Evolutionary conservation across 2,797 vertebrate genomes (phyloP), one percentile per base, ranked within the genome.

Genomic region (Melanogrammus aeglefinus): DNA sequence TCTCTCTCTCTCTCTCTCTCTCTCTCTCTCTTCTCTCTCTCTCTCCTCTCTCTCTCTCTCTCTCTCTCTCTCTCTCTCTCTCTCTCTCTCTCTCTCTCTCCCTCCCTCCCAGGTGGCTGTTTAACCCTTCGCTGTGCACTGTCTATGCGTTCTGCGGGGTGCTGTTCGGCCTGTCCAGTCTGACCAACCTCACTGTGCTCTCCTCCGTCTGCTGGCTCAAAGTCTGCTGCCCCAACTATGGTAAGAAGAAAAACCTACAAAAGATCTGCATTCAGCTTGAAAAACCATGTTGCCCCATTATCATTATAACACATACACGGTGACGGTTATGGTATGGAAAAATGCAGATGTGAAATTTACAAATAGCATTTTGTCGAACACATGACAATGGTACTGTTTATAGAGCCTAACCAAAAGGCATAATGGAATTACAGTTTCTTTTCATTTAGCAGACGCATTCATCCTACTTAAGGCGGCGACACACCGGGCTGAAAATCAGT

Each of bases 141-240:
- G 84, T 88, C 75, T 97, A 96, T 1, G 95, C 96, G 29, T 96
- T 97, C 90, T 97, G 96, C 8, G 95, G 95, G 2, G 92, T 95
- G 71, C 80, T 95, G 75, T 95, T 95, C 33, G 94, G 94, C 69
- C 86, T 95, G 80, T 92, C 92, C 90, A 95, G 94, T 82, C 89
- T 95, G 75, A 94, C 92, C 78, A 95, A 94, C 83, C 93, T 95
- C 71, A 95, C 93, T 0, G 90, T 94, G 76, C 90, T 95, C 41
- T 94, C 94, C 5, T 89, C 86, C 0, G 95, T 97, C 78, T 96
- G 96, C 94, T 97, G 96, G 92, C 92, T 97, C 47, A 96, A 96
- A 89, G 94, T 96, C 90, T 96, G 96, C 86, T 96, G 93, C 89
- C 95, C 95, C 18, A 91, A 93, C 82, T 95, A 96, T 1, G 96